phyloP scores from a whole-genome alignment of 2,888 invertebrate species.

The Dromius quadrimaculatus region DNA sequence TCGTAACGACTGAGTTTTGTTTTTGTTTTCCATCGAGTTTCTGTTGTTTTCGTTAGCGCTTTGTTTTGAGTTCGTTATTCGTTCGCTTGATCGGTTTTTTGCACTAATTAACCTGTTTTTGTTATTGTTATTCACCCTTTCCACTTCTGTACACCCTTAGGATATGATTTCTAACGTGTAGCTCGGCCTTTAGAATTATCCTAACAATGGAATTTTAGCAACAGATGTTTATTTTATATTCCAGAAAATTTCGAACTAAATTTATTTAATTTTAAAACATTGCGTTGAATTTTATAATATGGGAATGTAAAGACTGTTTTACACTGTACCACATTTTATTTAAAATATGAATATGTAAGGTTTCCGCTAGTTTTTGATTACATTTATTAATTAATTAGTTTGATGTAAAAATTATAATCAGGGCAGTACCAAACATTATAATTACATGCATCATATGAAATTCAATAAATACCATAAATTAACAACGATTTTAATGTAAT shows the following conservation, averaged over 20 bases:
- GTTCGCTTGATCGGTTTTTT: slow-evolving; percentile 46
- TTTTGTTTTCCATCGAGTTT: slow-evolving; percentile 42
- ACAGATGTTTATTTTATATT: slow-evolving; percentile 6
- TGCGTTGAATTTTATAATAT: too few relatives aligned
- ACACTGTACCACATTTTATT: too few relatives aligned
- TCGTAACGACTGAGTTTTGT: slow-evolving; percentile 30
- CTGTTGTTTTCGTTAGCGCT: slow-evolving; percentile 44
- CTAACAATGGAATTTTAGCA: background rate
- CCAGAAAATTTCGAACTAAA: background rate
- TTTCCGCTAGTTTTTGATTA: too few relatives aligned
- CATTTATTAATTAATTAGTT: too few relatives aligned
- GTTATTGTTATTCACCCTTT: slow-evolving; percentile 36
- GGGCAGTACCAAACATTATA: too few relatives aligned
- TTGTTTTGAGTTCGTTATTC: slow-evolving; percentile 43
- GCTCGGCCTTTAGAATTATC: background rate
- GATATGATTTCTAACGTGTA: slow-evolving; percentile 27
- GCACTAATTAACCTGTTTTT: slow-evolving; percentile 49
- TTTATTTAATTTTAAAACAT: too few relatives aligned
- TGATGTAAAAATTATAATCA: too few relatives aligned
- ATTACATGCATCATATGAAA: too few relatives aligned
- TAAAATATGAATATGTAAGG: too few relatives aligned
- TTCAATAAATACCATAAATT: too few relatives aligned
- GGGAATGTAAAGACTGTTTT: too few relatives aligned
- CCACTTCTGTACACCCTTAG: slow-evolving; percentile 1
- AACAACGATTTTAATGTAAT: too few relatives aligned